Conservation (phyloP, 2,113 vertebrate genomes). For the Callipepla californica region DNA sequence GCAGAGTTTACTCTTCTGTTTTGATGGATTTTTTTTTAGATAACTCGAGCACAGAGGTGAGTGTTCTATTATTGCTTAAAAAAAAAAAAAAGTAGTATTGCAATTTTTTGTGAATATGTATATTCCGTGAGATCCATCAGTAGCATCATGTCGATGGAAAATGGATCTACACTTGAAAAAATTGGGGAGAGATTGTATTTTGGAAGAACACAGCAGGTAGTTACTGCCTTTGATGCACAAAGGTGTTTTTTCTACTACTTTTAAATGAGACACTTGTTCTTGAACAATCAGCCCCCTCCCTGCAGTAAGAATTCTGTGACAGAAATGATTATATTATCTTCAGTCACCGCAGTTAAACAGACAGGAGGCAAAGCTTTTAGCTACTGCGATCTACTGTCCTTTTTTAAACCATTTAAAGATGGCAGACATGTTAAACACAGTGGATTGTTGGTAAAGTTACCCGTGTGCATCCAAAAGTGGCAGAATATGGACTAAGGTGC, state of each 20-base stretch:
- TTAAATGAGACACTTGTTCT: neutral
- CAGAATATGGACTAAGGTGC: conserved; percentile 69
- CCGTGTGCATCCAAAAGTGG: conserved; percentile 69
- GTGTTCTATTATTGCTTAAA: neutral
- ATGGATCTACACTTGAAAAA: neutral
- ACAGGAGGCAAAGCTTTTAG: conserved; percentile 16
- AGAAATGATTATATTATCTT: neutral
- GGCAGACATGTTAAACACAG: conserved; percentile 59
- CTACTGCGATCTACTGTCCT: neutral
- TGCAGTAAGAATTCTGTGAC: neutral
- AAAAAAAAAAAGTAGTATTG: neutral
- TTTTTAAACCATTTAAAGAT: conserved; percentile 33
- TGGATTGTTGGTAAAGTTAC: conserved; percentile 66
- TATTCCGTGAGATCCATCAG: neutral
- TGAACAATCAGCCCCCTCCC: neutral
- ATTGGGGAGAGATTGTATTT: neutral
- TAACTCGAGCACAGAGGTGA: neutral
- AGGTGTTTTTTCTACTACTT: neutral
- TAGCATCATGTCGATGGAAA: neutral
- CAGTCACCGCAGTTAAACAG: neutral
- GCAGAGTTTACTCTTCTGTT: neutral
- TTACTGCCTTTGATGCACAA: neutral
- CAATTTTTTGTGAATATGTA: neutral
- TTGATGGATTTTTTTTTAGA: neutral
- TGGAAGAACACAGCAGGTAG: too few species aligned